Evolutionary conservation across 1,140 invertebrate genomes (phyloP).

Genomic region (Zaprionus lachaisei): DNA sequence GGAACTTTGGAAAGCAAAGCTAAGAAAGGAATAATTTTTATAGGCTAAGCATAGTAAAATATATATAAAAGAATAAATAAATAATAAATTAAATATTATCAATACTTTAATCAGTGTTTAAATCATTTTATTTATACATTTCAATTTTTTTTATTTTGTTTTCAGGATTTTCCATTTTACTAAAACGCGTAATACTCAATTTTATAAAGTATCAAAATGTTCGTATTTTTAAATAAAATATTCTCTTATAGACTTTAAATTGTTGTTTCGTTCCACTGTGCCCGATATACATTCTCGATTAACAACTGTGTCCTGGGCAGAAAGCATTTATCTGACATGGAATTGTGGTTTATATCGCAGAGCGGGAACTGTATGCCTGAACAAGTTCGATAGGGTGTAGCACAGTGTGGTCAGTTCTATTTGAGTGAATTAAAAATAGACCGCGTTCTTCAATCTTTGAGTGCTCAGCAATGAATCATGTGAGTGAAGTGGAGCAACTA

Average conservation of each 20-base stretch:
- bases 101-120: no score
- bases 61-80: no score
- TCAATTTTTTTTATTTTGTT: no score
- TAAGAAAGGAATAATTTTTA: no score
- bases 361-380: neutral
- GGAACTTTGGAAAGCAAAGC: no score
- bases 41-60: no score
- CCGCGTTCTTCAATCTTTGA: slow-evolving; percentile 16
- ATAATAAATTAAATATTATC: no score
- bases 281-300: slow-evolving; percentile 20
- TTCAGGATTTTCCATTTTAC: no score
- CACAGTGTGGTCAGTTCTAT: neutral
- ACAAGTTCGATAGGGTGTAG: neutral
- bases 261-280: slow-evolving; percentile 8
- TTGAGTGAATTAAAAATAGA: slow-evolving; percentile 31
- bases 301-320: slow-evolving; percentile 17
- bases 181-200: no score
- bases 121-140: no score
- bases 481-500: slow-evolving; percentile 9
- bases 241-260: neutral
- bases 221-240: neutral
- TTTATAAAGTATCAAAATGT: no score
- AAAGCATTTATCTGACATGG: slow-evolving; percentile 37
- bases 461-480: slow-evolving; percentile 29
- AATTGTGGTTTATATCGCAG: slow-evolving; percentile 21